These are phyloP conservation scores for Sciurus carolinensis DNA, from an alignment of 2,797 vertebrate species.

Conservation along the genomic window DNA sequence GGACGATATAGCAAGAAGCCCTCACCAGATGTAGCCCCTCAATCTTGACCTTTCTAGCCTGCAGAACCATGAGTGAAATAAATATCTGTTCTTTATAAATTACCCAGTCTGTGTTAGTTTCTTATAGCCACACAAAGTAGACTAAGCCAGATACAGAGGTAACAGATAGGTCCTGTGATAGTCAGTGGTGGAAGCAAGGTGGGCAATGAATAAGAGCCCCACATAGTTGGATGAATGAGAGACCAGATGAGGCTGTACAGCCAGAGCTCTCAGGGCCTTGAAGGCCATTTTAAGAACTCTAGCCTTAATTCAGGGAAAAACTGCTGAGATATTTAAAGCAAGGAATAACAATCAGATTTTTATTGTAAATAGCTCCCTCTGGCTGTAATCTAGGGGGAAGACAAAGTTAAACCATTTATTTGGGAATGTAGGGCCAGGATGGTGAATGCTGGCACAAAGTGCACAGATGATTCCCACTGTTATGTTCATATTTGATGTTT, in stretches of 20 bases:
- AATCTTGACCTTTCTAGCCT: background rate
- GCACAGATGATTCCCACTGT: background rate
- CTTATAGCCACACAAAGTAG: background rate
- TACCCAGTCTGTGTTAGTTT: background rate
- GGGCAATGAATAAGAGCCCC: background rate
- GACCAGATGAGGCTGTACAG: background rate
- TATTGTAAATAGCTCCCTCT: constrained; percentile 27
- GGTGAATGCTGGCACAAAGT: background rate
- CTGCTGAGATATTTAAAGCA: constrained; percentile 31
- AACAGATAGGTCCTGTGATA: background rate
- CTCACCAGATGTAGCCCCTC: background rate
- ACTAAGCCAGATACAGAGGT: background rate
- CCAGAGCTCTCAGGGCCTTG: background rate
- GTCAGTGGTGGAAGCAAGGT: background rate
- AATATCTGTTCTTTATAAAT: background rate
- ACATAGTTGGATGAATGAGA: background rate
- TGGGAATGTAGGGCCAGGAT: too few relatives aligned
- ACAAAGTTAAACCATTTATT: background rate
- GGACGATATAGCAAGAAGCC: background rate
- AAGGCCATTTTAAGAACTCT: background rate
- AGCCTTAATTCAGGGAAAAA: background rate
- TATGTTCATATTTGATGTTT: background rate
- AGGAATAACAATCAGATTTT: background rate
- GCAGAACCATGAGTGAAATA: background rate
- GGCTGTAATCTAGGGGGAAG: background rate